These are phyloP conservation scores for Chelonoidis abingdonii DNA, from an alignment of 2,113 vertebrate genomes.

Conservation along the genomic window DNA sequence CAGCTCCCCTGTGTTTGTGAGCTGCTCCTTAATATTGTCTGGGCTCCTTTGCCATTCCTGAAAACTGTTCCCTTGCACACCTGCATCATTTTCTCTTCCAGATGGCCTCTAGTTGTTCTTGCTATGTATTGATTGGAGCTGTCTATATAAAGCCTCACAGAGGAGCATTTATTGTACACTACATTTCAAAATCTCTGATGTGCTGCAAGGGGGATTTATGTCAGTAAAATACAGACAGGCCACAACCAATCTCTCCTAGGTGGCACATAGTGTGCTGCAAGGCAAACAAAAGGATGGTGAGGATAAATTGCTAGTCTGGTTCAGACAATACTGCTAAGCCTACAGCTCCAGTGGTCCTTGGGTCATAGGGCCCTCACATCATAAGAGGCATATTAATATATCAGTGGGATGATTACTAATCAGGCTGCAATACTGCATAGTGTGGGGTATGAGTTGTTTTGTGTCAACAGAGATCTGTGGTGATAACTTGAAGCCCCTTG, in stretches of 20 bases:
- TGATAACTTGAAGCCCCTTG: neutral
- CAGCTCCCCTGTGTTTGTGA: neutral
- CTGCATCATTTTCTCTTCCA: fast-evolving
- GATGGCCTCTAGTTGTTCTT: neutral
- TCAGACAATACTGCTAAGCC: neutral
- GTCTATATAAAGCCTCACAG: neutral
- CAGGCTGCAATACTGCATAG: fast-evolving
- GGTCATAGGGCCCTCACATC: neutral
- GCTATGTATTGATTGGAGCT: neutral
- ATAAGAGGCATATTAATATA: neutral
- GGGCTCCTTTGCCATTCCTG: neutral
- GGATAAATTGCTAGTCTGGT: neutral
- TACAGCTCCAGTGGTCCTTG: neutral
- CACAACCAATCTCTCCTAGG: neutral
- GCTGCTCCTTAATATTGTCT: neutral
- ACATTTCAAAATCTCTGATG: neutral
- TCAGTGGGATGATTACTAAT: neutral
- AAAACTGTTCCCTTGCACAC: neutral
- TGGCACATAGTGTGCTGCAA: neutral
- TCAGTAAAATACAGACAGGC: neutral
- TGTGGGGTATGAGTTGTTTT: neutral
- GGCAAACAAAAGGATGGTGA: neutral
- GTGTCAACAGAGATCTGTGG: neutral
- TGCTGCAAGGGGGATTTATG: neutral
- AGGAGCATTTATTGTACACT: neutral